A percentile compares a stretch with the other conserved stretches of the same genome.
These are phyloP conservation scores for Sebastes goodei DNA, from an alignment of 2,797 vertebrate genomes.

Conservation along the genomic window DNA sequence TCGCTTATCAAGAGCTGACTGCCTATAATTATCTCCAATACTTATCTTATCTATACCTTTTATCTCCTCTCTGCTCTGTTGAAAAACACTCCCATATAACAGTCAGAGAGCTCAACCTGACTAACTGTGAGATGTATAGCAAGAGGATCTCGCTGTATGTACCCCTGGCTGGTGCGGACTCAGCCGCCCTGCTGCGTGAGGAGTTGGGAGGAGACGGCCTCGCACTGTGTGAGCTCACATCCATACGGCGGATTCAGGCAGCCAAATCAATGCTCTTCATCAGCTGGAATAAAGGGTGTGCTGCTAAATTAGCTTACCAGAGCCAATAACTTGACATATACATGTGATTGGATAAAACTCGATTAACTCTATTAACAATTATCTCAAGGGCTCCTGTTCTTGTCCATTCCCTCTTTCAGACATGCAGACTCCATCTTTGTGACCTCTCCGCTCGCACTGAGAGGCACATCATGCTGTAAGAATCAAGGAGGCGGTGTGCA, in stretches of 20 bases:
- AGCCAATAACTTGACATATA: conserved; percentile 35
- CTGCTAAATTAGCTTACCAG: conserved; percentile 25
- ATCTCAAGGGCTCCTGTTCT: not conserved
- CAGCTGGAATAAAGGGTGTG: conserved; percentile 21
- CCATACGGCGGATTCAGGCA: conserved; percentile 14
- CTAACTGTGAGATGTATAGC: conserved; percentile 6
- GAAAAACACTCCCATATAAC: not conserved
- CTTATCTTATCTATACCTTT: conserved; percentile 9
- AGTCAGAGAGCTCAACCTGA: not conserved
- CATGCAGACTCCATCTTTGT: conserved; percentile 29
- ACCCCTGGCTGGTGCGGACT: conserved; percentile 33
- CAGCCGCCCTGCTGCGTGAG: conserved; percentile 33
- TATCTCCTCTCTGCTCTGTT: not conserved
- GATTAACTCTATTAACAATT: conserved; percentile 12
- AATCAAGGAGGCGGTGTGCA: not conserved
- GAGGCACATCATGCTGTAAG: not conserved
- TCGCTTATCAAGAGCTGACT: not conserved
- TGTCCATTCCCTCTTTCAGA: conserved; percentile 16
- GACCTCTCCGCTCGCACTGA: not conserved
- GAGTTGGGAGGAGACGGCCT: conserved; percentile 30
- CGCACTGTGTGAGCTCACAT: conserved; percentile 37
- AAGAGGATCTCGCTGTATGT: conserved; percentile 46
- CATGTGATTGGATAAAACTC: conserved; percentile 25
- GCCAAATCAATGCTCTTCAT: conserved; percentile 58
- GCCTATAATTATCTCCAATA: not conserved